Evolutionary conservation across 2,113 vertebrate species (phyloP), one percentile per base, ranked within the genome.

Genomic region (Thunnus maccoyii): DNA sequence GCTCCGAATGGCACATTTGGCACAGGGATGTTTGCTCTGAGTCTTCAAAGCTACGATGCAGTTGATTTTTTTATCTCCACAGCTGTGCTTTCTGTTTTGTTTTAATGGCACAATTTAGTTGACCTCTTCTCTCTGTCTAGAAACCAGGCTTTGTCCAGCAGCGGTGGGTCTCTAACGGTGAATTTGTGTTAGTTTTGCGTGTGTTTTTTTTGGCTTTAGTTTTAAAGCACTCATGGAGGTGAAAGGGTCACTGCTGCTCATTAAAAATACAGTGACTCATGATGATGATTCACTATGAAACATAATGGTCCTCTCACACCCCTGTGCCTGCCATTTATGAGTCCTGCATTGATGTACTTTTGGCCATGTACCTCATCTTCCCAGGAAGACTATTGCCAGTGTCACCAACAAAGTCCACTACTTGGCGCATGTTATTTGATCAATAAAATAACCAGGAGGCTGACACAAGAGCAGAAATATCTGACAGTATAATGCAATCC

Each of bases 1-100:
- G 56, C 85, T 87, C 83, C 10, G 52, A 91, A 79, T 83, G 87
- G 36, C 86, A 88, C 76, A 68, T 93, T 92, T 93, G 86, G 74
- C 82, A 89, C 46, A 63, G 54, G 57, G 44, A 68, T 67, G 30
- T 87, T 89, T 84, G 74, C 81, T 74, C 50, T 7, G 70, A 88
- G 68, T 89, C 76, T 78, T 87, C 78, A 70, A 20, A 90, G 81
- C 80, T 56, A 16, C 30, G 18, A 46, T 52, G 54, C 50, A 44
- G 69, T 83, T 85, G 27, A 22, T 73, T 77, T 73, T 30, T 30
- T 76, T 67, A 62, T 80, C 58, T 44, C 25, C 64, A 63, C 78
- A 70, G 70, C 62, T 79, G 78, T 1, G 77, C 22, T 66, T 44
- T 9, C 54, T 65, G 52, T 54, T 83, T 46, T 27, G 52, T 30